Conservation (phyloP, 1,140 invertebrate species). For the Mactra quadrangularis region DNA sequence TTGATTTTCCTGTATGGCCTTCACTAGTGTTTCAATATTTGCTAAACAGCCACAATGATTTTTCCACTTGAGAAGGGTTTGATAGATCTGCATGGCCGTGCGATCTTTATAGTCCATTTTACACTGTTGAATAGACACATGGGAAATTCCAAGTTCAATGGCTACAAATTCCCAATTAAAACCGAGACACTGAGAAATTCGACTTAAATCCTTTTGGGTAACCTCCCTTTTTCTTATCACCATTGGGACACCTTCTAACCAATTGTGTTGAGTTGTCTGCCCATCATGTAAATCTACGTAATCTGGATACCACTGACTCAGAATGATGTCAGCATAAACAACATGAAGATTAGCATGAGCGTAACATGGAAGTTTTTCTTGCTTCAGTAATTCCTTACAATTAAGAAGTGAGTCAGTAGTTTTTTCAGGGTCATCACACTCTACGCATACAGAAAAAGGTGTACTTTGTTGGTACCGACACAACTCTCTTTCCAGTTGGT, state of each 20-base stretch:
- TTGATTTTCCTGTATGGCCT: constrained; percentile 26
- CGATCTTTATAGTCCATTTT: constrained; percentile 47
- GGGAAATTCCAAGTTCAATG: constrained; percentile 43
- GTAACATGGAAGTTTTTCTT: constrained; percentile 53
- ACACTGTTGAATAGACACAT: constrained; percentile 45
- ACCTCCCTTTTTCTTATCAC: constrained; percentile 36
- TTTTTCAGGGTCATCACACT: constrained; percentile 20
- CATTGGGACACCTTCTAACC: constrained; percentile 32
- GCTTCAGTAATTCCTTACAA: constrained; percentile 54
- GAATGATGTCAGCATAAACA: constrained; percentile 31
- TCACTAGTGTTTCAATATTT: constrained; percentile 37
- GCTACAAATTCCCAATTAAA: constrained; percentile 58
- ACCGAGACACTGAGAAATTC: constrained; percentile 46
- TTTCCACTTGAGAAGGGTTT: constrained; percentile 53
- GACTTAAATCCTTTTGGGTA: constrained; percentile 47
- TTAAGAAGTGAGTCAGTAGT: background rate
- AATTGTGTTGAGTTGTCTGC: constrained; percentile 9
- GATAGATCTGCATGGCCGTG: constrained; percentile 57
- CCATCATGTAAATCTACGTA: constrained; percentile 21
- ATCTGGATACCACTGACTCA: constrained; percentile 46
- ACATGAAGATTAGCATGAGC: constrained; percentile 25
- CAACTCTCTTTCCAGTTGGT: constrained; percentile 37
- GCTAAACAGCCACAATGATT: background rate
- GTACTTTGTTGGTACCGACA: constrained; percentile 50
- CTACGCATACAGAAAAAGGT: constrained; percentile 39